These are phyloP conservation scores for Cherax destructor DNA, from an alignment of 1,140 invertebrate species.

Conservation along the genomic window DNA sequence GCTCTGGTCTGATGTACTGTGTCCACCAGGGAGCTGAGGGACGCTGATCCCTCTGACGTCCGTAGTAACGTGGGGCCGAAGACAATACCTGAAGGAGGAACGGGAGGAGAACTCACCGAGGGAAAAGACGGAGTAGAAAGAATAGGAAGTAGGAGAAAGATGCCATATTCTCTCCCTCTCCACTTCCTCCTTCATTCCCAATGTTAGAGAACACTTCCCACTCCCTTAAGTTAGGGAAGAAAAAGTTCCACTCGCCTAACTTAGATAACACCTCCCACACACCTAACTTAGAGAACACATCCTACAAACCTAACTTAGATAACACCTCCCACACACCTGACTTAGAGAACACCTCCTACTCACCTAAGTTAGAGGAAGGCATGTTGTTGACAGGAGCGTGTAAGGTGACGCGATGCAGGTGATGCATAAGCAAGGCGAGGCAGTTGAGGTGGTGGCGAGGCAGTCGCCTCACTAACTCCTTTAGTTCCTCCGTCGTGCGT, in stretches of 20 bases:
- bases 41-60: slow-evolving; percentile 78
- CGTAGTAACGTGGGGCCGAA: slow-evolving; percentile 80
- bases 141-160: too few relatives aligned
- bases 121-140: too few relatives aligned
- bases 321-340: slow-evolving; percentile 73
- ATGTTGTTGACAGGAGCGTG: slow-evolving; percentile 78
- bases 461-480: slow-evolving; percentile 76
- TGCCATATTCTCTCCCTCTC: too few relatives aligned
- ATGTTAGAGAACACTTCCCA: too few relatives aligned
- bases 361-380: slow-evolving; percentile 79
- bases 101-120: too few relatives aligned
- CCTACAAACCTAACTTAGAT: neutral
- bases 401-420: slow-evolving; percentile 76
- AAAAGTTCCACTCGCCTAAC: too few relatives aligned
- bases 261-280: too few relatives aligned
- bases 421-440: slow-evolving; percentile 78
- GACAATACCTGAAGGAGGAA: slow-evolving; percentile 76
- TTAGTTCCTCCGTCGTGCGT: slow-evolving; percentile 74
- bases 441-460: slow-evolving; percentile 77
- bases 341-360: slow-evolving; percentile 73
- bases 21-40: slow-evolving; percentile 78
- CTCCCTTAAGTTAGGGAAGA: too few relatives aligned
- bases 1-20: slow-evolving; percentile 79
- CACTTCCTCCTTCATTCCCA: too few relatives aligned
- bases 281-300: slow-evolving; percentile 76